These are phyloP conservation scores for Oophaga pumilio DNA, from an alignment of 2,113 vertebrate genomes.

Conservation along the genomic window DNA sequence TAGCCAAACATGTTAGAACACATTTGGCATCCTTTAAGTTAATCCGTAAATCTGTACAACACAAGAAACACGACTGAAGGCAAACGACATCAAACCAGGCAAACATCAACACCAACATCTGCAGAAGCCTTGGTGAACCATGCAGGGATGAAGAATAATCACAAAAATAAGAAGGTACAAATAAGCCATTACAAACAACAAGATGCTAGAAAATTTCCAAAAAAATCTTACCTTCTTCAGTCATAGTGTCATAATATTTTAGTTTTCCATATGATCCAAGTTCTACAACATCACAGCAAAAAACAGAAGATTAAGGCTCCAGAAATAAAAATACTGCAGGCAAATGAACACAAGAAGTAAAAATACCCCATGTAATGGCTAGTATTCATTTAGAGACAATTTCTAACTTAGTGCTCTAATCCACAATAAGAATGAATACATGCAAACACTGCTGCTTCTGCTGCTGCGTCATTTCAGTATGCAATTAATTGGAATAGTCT, in stretches of 20 bases:
- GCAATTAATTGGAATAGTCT: not conserved
- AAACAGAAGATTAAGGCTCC: conserved; percentile 93
- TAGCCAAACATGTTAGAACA: not conserved
- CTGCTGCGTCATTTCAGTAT: not conserved
- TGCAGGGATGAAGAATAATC: conserved; percentile 64
- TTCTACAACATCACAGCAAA: conserved; percentile 97
- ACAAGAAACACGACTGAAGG: conserved; percentile 18
- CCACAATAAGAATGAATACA: not conserved
- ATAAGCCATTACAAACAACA: conserved; percentile 63
- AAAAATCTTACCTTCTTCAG: conserved; percentile 97
- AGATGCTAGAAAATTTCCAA: conserved; percentile 75
- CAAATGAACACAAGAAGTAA: conserved; percentile 62
- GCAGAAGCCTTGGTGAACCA: conserved; percentile 75
- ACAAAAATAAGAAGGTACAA: conserved; percentile 64
- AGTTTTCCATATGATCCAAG: conserved; percentile 99
- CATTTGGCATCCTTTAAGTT: not conserved
- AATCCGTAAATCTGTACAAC: not conserved
- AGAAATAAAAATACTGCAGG: conserved; percentile 72
- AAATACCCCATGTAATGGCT: conserved; percentile 4
- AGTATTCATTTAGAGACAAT: not conserved
- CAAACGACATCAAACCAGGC: conserved; percentile 39
- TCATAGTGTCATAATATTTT: conserved; percentile 99
- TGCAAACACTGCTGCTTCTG: not conserved
- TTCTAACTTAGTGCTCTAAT: not conserved
- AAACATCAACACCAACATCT: conserved; percentile 36